A percentile compares a stretch with the other conserved stretches of the same genome.
These are phyloP conservation scores for Steinernema khuongi DNA, from an alignment of 1,140 invertebrate genomes.

Conservation along the genomic window DNA sequence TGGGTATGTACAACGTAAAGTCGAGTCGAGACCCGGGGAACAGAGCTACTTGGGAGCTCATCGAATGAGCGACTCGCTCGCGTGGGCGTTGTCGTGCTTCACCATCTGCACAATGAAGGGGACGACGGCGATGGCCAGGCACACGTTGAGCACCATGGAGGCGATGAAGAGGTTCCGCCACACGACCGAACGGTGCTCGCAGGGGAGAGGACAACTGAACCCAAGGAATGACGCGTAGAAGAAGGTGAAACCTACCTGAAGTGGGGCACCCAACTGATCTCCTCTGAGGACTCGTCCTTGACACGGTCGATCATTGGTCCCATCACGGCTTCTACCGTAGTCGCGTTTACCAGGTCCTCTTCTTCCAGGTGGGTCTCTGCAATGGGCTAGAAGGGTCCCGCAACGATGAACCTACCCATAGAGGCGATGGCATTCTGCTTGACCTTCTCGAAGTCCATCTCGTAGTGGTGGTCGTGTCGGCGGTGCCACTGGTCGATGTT, in stretches of 20 bases:
- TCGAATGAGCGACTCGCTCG: background rate
- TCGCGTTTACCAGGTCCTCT: background rate
- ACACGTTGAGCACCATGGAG: background rate
- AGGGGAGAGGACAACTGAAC: background rate
- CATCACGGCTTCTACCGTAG: background rate
- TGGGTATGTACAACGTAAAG: background rate
- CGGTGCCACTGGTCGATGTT: slow-evolving; percentile 10
- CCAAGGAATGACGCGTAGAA: background rate
- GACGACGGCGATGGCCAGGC: background rate
- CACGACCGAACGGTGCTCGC: slow-evolving; percentile 4
- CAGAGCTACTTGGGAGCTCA: background rate
- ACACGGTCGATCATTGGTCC: background rate
- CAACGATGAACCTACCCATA: background rate
- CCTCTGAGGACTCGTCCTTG: background rate
- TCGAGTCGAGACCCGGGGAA: background rate
- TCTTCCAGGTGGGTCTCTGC: background rate
- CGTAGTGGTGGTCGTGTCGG: background rate
- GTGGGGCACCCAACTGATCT: slow-evolving; percentile 5
- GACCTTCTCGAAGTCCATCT: background rate
- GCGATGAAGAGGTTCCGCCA: slow-evolving; percentile 5
- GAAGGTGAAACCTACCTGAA: background rate
- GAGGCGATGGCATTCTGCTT: background rate
- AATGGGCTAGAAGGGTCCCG: background rate
- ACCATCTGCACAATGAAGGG: slow-evolving; percentile 1
- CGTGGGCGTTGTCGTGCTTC: slow-evolving; percentile 4